Evolutionary conservation across 2,113 vertebrate species (phyloP), one percentile per base, ranked within the genome.

Genomic region (Polyodon spathula): DNA sequence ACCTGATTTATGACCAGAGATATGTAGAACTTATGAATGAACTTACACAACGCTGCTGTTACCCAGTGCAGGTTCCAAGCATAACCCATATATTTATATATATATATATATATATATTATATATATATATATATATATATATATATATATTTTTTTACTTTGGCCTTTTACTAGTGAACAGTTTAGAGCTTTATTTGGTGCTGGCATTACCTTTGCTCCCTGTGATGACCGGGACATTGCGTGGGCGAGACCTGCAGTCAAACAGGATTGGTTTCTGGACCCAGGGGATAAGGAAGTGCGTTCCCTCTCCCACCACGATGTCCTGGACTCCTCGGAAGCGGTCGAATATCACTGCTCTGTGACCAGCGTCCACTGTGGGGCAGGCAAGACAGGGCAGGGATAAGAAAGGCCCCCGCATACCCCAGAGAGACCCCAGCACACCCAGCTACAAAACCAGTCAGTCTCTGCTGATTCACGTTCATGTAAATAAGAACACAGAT

Each of bases 281-380:
- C 96, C 95, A 97, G 5, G 96, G 96, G 71, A 98, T 94, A 44
- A 98, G 84, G 63, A 98, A 98, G 63, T 98, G 94, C 11, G 96
- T 98, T 0, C 96, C 95, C 70, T 98, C 93, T 1, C 92, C 93
- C 1, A 88, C 86, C 54, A 97, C 94, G 0, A 12, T 7, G 0
- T 96, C 93, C 69, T 97, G 92, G 1, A 97, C 92, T 0, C 95
- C 95, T 0, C 86, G 78, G 73, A 99, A 95, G 0, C 94, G 76
- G 81, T 99, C 93, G 27, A 97, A 99, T 79, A 98, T 95, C 46
- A 99, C 94, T 0, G 94, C 95, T 52, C 82, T 80, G 79, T 99
- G 94, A 0, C 96, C 96, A 0, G 93, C 96, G 1, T 99, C 96
- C 69, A 99, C 96, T 98, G 63, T 7, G 62, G 66, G 37, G 40